Conservation (phyloP, 2,797 vertebrate genomes). For the Spondyliosoma cantharus region DNA sequence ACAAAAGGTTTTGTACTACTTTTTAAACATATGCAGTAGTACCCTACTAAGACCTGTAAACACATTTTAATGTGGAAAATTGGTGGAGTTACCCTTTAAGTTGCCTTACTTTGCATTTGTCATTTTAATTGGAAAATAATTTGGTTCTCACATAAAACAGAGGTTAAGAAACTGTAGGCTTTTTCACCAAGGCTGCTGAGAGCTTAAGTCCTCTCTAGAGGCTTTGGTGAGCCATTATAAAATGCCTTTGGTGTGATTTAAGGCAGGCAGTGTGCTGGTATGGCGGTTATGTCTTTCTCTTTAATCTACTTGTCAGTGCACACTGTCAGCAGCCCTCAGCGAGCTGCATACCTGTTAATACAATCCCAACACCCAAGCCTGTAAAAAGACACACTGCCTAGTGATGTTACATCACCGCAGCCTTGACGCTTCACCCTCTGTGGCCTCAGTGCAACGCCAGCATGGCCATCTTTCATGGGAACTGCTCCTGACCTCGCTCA, state of each 20-base stretch:
- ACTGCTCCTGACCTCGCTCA: slow-evolving; percentile 40
- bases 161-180: slow-evolving; percentile 1
- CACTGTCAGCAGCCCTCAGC: slow-evolving; percentile 65
- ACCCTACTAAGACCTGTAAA: no score
- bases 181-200: slow-evolving; percentile 28
- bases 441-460: slow-evolving; percentile 65
- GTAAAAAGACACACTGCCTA: slow-evolving; percentile 64
- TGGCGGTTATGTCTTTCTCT: slow-evolving; percentile 67
- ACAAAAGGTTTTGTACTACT: no score
- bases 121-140: slow-evolving; percentile 31
- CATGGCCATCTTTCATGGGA: slow-evolving; percentile 68
- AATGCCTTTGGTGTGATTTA: slow-evolving; percentile 65
- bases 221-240: slow-evolving; percentile 41
- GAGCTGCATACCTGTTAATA: slow-evolving; percentile 74
- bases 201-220: slow-evolving; percentile 30
- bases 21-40: no score
- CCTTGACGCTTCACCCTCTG: slow-evolving; percentile 55
- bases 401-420: slow-evolving; percentile 69
- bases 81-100: no score
- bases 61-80: no score
- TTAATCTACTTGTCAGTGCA: slow-evolving; percentile 75
- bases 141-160: slow-evolving; percentile 19
- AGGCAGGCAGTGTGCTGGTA: slow-evolving; percentile 50
- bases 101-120: slow-evolving; percentile 25
- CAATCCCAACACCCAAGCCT: slow-evolving; percentile 60